These are phyloP conservation scores for Xiphias gladius DNA, from an alignment of 2,113 vertebrate genomes.

Conservation along the genomic window DNA sequence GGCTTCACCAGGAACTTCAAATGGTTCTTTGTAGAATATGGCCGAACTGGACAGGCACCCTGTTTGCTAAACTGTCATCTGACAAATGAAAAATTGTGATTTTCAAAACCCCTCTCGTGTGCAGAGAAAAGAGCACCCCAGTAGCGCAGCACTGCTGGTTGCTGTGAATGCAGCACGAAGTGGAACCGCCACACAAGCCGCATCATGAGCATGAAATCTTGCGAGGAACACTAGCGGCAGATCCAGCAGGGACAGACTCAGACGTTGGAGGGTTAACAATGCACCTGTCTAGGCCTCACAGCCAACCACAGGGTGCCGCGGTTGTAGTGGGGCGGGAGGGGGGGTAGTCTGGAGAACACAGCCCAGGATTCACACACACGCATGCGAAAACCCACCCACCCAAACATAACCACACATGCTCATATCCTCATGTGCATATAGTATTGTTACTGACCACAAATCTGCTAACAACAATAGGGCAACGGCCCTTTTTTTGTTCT, in stretches of 20 bases:
- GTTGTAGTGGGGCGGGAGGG: slow-evolving; percentile 43
- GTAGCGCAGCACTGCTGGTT: not conserved
- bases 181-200: not conserved
- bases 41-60: not conserved
- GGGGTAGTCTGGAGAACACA: slow-evolving; percentile 54
- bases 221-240: slow-evolving; percentile 2
- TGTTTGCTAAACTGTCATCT: not conserved
- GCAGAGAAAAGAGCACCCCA: not conserved
- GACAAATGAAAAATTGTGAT: slow-evolving; percentile 19
- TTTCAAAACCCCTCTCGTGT: slow-evolving; percentile 17
- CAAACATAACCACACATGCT: slow-evolving; percentile 55
- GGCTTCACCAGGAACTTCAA: slow-evolving; percentile 9
- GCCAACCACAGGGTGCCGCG: slow-evolving; percentile 75
- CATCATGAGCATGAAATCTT: slow-evolving; percentile 19
- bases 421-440: slow-evolving; percentile 21
- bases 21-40: not conserved
- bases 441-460: slow-evolving; percentile 69
- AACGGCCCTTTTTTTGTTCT: slow-evolving; percentile 68
- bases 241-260: slow-evolving; percentile 62
- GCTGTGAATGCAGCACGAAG: slow-evolving; percentile 23
- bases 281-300: slow-evolving; percentile 81
- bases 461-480: slow-evolving; percentile 72
- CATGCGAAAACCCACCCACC: slow-evolving; percentile 35
- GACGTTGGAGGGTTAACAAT: slow-evolving; percentile 79
- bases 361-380: slow-evolving; percentile 33